Base-by-base conservation (phyloP, 2,797 vertebrate genomes). In the Percopsis omiscomaycus region DNA sequence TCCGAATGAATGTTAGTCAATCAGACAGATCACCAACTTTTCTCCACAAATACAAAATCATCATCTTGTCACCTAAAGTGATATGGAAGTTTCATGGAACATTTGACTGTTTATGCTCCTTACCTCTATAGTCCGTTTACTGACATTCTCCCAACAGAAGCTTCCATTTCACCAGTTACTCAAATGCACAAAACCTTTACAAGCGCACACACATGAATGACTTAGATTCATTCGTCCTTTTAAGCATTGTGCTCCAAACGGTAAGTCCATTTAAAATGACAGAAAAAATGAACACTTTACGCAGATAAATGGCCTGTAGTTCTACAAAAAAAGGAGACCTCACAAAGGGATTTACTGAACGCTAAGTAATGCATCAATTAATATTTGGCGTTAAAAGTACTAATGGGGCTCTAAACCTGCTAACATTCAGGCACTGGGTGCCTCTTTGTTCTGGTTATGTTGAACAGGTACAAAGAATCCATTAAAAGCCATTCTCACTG, bases 361-460 rank as follows among this genome's bases (percentile, higher is more conserved):
- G 73, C 66, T 49, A 66, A 66, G 61, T 66, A 71, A 79, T 54
- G 64, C 75, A 68, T 63, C 15, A 80, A 72, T 67, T 55, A 74
- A 77, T 56, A 55, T 62, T 55, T 52, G 32, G 30, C 60, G 30
- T 61, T 61, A 51, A 61, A 61, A 54, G 46, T 16, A 57, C 73
- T 78, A 81, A 81, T 83, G 72, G 74, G 70, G 76, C 70, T 75
- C 63, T 58, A 76, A 80, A 78, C 67, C 66, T 71, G 75, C 55
- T 42, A 68, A 42, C 12, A 45, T 48, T 30, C 22, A 13, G n/a
- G 42, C 32, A 29, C 15, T 2, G 32, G 44, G 50, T 61, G 22
- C 59, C 49, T 70, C 55, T 47, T 69, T 22, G 56, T 66, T 28
- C 59, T 32, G 45, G 65, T 69, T 74, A 62, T 30, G 13, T 52